A percentile compares a stretch with the other conserved stretches of the same genome.
phyloP scores from a whole-genome alignment of 1,140 invertebrate genomes.

The Subanguina moxae region DNA sequence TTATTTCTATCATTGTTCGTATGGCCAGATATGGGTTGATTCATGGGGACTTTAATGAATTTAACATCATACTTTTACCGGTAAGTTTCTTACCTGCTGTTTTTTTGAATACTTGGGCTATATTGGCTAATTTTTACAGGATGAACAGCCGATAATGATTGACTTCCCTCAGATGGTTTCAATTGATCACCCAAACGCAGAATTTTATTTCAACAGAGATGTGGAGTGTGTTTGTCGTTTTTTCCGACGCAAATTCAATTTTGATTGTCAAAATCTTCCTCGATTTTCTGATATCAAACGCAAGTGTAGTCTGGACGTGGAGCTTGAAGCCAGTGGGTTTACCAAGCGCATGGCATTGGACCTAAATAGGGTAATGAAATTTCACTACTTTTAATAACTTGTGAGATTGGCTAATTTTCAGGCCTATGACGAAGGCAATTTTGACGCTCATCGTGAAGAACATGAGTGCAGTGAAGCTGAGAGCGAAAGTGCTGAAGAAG shows the following conservation, averaged over 20 bases:
- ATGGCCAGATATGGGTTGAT: constrained; percentile 87
- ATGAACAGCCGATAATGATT: constrained; percentile 78
- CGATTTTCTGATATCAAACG: constrained; percentile 75
- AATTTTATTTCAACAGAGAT: constrained; percentile 91
- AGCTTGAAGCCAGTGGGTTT: constrained; percentile 83
- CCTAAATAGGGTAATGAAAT: constrained; percentile 61
- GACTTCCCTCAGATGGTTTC: constrained; percentile 99
- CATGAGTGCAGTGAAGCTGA: constrained; percentile 37
- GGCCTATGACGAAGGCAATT: constrained; percentile 55
- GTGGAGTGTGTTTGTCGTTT: constrained; percentile 86
- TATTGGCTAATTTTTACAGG: constrained; percentile 62
- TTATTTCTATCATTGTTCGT: constrained; percentile 87
- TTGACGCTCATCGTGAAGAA: constrained; percentile 47
- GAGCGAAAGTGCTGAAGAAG: constrained; percentile 64
- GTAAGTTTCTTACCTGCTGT: constrained; percentile 42
- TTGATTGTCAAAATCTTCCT: constrained; percentile 79
- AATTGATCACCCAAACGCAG: constrained; percentile 82
- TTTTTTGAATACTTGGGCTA: background rate
- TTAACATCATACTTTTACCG: constrained; percentile 79
- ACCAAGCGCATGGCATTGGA: constrained; percentile 78
- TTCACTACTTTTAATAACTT: background rate
- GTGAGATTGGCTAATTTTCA: constrained; percentile 21
- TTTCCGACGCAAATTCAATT: constrained; percentile 83
- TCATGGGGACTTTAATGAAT: constrained; percentile 98
- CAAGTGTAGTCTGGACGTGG: constrained; percentile 77